These are phyloP conservation scores for Caenorhabditis sp. DNA, from an alignment of 2,888 invertebrate species.

Conservation along the genomic window DNA sequence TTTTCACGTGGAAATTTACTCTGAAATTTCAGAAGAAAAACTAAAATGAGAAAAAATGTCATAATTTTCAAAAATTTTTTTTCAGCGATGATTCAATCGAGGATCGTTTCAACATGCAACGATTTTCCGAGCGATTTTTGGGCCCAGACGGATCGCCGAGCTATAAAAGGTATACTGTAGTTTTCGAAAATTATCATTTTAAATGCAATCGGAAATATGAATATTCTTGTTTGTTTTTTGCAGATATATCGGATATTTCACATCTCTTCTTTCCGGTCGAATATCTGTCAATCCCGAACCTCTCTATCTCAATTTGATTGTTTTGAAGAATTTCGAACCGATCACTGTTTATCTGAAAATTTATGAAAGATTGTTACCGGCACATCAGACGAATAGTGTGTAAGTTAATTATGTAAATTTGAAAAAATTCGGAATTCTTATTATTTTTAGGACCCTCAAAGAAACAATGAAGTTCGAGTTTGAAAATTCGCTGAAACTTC, in stretches of 20 bases:
- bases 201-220: neutral
- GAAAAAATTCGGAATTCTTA: neutral
- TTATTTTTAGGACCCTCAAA: slow-evolving; percentile 37
- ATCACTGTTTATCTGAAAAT: slow-evolving; percentile 76
- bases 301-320: slow-evolving; percentile 80
- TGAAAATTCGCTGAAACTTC: slow-evolving; percentile 76
- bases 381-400: slow-evolving; percentile 79
- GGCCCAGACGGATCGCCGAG: slow-evolving; percentile 71
- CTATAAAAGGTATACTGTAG: slow-evolving; percentile 33
- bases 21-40: too few species aligned
- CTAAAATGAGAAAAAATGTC: too few species aligned
- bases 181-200: too few species aligned
- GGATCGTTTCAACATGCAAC: slow-evolving; percentile 90
- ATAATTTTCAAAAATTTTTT: neutral
- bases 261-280: slow-evolving; percentile 86
- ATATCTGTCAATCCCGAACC: slow-evolving; percentile 88
- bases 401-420: slow-evolving; percentile 4
- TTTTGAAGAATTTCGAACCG: slow-evolving; percentile 63
- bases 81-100: slow-evolving; percentile 78
- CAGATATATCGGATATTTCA: slow-evolving; percentile 91
- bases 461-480: slow-evolving; percentile 45
- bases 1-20: too few species aligned
- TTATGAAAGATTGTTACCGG: slow-evolving; percentile 88
- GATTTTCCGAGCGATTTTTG: slow-evolving; percentile 85
- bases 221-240: slow-evolving; percentile 13